phyloP scores from a whole-genome alignment of 53 echinoderm and acorn worm species.

The Zoroaster sp. region DNA sequence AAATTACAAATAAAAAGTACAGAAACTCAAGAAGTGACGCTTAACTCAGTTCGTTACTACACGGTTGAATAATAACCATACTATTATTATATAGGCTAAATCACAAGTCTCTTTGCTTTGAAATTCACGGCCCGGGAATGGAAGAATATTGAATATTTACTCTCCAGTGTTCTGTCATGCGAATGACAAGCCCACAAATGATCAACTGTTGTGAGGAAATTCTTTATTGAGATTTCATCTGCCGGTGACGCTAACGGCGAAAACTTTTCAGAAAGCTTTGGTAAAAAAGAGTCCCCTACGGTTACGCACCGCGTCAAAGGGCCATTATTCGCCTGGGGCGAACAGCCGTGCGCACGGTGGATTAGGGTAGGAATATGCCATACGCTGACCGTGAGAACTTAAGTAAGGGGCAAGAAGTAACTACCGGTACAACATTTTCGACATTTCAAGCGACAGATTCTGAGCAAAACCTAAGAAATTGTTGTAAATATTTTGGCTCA shows the following conservation, averaged over 20 bases:
- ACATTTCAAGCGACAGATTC: no score
- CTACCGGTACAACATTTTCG: no score
- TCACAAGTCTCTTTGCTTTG: background rate
- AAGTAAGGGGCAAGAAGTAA: no score
- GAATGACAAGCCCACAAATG: constrained; percentile 24
- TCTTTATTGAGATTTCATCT: constrained; percentile 12
- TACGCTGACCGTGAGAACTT: background rate
- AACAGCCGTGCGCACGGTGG: background rate
- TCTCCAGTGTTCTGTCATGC: constrained; percentile 28
- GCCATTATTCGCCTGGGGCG: background rate
- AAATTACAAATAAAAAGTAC: no score
- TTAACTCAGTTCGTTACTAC: no score
- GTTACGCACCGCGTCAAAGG: background rate
- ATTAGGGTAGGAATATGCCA: background rate
- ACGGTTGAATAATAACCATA: no score
- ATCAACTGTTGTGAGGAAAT: background rate
- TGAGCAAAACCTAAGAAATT: no score
- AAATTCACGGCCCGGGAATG: background rate
- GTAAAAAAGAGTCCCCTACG: no score
- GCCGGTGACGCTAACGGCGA: constrained; percentile 1
- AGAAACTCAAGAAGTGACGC: no score
- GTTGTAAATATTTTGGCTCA: no score
- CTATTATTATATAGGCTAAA: background rate
- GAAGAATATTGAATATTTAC: background rate
- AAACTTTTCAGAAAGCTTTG: background rate